These are phyloP conservation scores for Synergus japonicus DNA, from an alignment of 2,888 invertebrate genomes.

Conservation along the genomic window DNA sequence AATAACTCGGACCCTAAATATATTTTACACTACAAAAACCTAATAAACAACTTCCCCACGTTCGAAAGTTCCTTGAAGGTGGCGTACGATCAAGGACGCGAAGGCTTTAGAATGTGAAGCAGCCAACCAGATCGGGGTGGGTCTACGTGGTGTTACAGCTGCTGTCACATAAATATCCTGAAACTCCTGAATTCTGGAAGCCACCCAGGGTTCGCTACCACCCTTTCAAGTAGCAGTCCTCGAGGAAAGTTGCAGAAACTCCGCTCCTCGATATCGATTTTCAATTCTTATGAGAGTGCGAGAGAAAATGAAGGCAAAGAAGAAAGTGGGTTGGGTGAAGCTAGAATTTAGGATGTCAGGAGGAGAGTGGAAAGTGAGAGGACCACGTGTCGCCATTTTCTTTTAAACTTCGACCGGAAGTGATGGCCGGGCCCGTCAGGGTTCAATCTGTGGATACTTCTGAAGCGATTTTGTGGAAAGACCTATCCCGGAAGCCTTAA, in stretches of 20 bases:
- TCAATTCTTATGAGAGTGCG: slow-evolving; percentile 67
- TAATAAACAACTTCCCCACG: slow-evolving; percentile 5
- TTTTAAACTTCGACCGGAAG: slow-evolving; percentile 12
- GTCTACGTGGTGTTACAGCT: slow-evolving; percentile 67
- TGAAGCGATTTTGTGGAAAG: not conserved
- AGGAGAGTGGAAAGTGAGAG: not conserved
- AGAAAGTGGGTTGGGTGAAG: slow-evolving; percentile 10
- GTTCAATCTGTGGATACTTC: not conserved
- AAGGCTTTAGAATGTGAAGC: slow-evolving; percentile 63
- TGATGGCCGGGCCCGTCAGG: not conserved
- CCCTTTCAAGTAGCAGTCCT: slow-evolving; percentile 49
- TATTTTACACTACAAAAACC: not conserved
- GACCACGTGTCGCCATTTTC: slow-evolving; percentile 40
- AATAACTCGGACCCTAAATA: not conserved
- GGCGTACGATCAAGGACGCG: slow-evolving; percentile 10
- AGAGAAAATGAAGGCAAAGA: slow-evolving; percentile 38
- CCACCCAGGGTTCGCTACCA: slow-evolving; percentile 55
- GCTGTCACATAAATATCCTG: slow-evolving; percentile 75
- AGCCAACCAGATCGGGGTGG: slow-evolving; percentile 55
- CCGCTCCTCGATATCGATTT: slow-evolving; percentile 69
- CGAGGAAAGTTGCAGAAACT: slow-evolving; percentile 72
- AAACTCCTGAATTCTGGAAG: slow-evolving; percentile 72
- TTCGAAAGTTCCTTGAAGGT: slow-evolving; percentile 7
- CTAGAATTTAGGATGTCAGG: not conserved
- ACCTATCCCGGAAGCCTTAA: not conserved